phyloP scores from a whole-genome alignment of 2,113 vertebrate genomes.

The Oceanodroma tethys region DNA sequence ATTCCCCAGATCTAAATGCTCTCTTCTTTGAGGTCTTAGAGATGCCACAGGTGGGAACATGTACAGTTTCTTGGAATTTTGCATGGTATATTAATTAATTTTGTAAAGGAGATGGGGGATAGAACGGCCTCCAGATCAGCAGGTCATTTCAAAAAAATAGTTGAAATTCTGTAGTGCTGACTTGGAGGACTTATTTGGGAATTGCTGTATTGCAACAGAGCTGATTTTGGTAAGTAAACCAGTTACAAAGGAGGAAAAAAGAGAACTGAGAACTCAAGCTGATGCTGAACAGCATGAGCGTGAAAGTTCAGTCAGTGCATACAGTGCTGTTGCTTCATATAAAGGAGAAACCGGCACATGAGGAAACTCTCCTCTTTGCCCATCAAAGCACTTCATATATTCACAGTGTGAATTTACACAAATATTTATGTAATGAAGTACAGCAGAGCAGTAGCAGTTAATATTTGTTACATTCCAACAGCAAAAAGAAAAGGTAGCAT shows the following conservation, averaged over 20 bases:
- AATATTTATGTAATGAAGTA: slow-evolving; percentile 54
- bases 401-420: slow-evolving; percentile 58
- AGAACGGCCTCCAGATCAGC: neutral
- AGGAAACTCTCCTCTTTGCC: neutral
- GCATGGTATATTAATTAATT: neutral
- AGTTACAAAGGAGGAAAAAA: neutral
- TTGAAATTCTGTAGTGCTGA: neutral
- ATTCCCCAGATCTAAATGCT: neutral
- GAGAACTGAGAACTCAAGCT: slow-evolving; percentile 37
- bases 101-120: neutral
- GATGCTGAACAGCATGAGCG: slow-evolving; percentile 19
- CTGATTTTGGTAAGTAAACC: neutral
- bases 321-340: neutral
- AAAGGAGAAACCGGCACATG: slow-evolving; percentile 28
- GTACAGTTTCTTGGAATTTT: neutral
- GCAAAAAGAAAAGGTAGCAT: slow-evolving; percentile 31
- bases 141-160: neutral
- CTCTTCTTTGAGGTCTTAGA: neutral
- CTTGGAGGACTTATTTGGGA: neutral
- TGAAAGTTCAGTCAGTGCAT: neutral
- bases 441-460: slow-evolving; percentile 47
- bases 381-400: slow-evolving; percentile 34
- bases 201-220: neutral
- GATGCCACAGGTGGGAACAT: neutral
- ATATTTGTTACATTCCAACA: slow-evolving; percentile 54